Conservation (phyloP, 1,140 invertebrate genomes). For the Ips typographus region DNA sequence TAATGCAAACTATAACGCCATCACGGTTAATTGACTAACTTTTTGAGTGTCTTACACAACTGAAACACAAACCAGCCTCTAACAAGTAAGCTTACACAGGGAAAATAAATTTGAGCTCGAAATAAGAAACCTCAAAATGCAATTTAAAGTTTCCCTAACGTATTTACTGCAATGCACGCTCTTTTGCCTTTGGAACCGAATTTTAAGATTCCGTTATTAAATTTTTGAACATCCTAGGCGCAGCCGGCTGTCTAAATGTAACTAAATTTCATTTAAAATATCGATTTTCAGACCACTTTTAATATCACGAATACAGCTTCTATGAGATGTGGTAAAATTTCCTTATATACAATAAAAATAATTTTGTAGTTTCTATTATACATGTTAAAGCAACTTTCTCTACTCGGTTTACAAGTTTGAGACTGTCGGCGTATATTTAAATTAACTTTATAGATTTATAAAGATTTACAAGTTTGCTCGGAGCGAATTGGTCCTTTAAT, state of each 20-base stretch:
- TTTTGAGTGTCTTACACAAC: too few species aligned
- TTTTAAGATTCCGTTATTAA: slow-evolving; percentile 6
- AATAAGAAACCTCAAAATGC: slow-evolving; percentile 11
- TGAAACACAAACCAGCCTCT: too few species aligned
- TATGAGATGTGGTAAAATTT: too few species aligned
- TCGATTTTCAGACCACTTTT: too few species aligned
- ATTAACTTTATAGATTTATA: neutral
- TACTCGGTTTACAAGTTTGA: too few species aligned
- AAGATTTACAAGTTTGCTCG: neutral
- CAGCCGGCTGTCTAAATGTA: neutral
- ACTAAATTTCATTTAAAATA: too few species aligned
- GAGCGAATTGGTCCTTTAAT: neutral
- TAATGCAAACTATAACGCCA: too few species aligned
- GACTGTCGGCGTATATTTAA: neutral
- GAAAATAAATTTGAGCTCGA: slow-evolving; percentile 7
- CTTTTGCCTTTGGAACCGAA: neutral
- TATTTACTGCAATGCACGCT: slow-evolving; percentile 3
- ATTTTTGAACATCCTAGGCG: neutral
- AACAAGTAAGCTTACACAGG: neutral
- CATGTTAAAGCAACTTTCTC: too few species aligned
- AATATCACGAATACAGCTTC: too few species aligned
- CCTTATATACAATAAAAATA: too few species aligned
- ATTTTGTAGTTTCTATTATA: too few species aligned
- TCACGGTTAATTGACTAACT: too few species aligned
- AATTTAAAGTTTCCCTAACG: slow-evolving; percentile 12